Conservation (phyloP, 1,140 invertebrate genomes). For the Portunus trituberculatus region DNA sequence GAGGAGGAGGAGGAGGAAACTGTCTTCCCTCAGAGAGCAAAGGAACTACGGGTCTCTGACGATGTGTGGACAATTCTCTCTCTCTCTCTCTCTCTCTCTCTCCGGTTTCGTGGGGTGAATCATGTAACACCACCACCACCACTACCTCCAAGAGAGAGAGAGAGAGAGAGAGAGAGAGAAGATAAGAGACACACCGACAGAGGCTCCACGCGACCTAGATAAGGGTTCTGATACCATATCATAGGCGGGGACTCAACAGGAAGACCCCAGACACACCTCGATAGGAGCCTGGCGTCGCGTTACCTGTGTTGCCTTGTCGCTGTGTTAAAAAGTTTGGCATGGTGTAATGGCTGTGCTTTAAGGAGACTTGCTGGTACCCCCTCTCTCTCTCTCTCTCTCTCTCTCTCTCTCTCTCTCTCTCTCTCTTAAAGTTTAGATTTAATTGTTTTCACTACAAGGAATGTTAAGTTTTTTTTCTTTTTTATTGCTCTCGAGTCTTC, state of each 20-base stretch:
- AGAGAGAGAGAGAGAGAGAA: neutral
- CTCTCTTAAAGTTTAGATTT: neutral
- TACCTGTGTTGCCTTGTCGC: neutral
- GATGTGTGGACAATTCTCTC: conserved; percentile 35
- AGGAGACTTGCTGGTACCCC: neutral
- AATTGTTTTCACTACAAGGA: too few relatives aligned
- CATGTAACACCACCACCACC: too few relatives aligned
- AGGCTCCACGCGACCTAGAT: neutral
- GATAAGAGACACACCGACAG: neutral
- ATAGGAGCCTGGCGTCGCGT: neutral
- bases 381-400: neutral
- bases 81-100: conserved; percentile 48
- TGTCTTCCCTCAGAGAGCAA: conserved; percentile 6
- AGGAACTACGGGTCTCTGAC: conserved; percentile 36
- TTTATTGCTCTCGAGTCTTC: too few relatives aligned
- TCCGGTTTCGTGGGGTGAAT: too few relatives aligned
- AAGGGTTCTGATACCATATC: conserved; percentile 36
- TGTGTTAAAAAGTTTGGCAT: neutral
- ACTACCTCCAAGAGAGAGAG: neutral
- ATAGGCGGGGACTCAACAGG: neutral
- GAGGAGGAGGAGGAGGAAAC: conserved; percentile 19
- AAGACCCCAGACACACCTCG: neutral
- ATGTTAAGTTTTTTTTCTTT: too few relatives aligned
- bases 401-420: neutral
- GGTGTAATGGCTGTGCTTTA: neutral